A percentile compares a stretch with the other conserved stretches of the same genome.
Evolutionary conservation across 2,113 vertebrate genomes (phyloP).

Genomic region (Gnathochromis pfefferi): DNA sequence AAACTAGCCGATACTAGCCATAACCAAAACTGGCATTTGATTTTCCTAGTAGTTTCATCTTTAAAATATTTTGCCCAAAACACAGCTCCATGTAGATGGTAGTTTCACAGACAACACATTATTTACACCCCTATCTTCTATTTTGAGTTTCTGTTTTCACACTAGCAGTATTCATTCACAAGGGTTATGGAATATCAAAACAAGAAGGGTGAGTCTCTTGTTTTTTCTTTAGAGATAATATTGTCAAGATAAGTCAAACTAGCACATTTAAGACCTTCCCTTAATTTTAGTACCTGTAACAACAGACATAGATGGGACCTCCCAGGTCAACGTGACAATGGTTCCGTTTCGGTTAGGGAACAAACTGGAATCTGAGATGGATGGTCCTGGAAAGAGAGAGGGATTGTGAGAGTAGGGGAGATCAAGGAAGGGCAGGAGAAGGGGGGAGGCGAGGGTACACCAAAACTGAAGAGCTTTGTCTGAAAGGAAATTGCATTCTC

Average conservation of each 20-base stretch:
- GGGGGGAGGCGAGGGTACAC: background rate
- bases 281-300: conserved; percentile 57
- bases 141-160: conserved; percentile 17
- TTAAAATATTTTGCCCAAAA: background rate
- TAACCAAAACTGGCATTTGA: background rate
- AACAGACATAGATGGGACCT: conserved; percentile 52
- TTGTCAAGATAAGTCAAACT: background rate
- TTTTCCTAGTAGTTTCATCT: background rate
- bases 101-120: background rate
- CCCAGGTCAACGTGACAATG: conserved; percentile 61
- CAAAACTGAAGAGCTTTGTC: conserved; percentile 52
- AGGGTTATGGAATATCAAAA: background rate
- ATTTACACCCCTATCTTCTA: conserved; percentile 46
- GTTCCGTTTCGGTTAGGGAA: conserved; percentile 43
- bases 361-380: conserved; percentile 57
- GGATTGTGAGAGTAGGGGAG: background rate
- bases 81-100: background rate
- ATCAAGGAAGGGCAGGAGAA: background rate
- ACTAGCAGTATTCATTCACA: background rate
- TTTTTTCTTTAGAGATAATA: background rate
- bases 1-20: background rate
- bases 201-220: background rate
- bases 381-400: conserved; percentile 49
- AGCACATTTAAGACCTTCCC: background rate
- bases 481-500: conserved; percentile 1